phyloP scores from a whole-genome alignment of 2,888 invertebrate species.

The Drosophila demipolita region DNA sequence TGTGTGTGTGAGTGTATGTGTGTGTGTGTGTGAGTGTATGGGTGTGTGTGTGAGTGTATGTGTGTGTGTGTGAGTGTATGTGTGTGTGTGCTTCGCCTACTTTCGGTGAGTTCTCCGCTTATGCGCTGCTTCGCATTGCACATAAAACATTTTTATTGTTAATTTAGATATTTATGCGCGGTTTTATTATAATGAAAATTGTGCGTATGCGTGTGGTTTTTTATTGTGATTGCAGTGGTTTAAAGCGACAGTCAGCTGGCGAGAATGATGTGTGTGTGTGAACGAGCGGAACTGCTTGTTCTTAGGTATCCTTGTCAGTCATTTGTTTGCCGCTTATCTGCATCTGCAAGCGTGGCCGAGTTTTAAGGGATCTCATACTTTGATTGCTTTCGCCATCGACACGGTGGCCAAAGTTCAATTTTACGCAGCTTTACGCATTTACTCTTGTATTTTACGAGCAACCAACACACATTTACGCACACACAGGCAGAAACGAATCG shows the following conservation, averaged over 20 bases:
- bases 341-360: constrained; percentile 62
- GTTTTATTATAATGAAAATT: constrained; percentile 80
- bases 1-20: background rate
- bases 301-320: constrained; percentile 17
- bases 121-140: constrained; percentile 63
- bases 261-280: constrained; percentile 3
- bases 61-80: background rate
- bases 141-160: constrained; percentile 80
- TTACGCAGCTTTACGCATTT: constrained; percentile 70
- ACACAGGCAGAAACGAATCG: constrained; percentile 14
- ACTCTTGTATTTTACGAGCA: constrained; percentile 68
- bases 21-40: background rate
- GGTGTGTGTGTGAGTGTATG: constrained; percentile 6
- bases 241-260: constrained; percentile 17
- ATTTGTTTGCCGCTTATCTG: constrained; percentile 54
- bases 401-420: constrained; percentile 59
- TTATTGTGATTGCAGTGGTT: constrained; percentile 78
- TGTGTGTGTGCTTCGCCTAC: constrained; percentile 5
- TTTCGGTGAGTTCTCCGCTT: constrained; percentile 34
- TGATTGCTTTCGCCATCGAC: constrained; percentile 52
- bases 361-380: constrained; percentile 67
- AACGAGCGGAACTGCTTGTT: constrained; percentile 8
- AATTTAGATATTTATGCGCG: constrained; percentile 79
- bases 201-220: constrained; percentile 79
- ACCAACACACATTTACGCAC: constrained; percentile 15